Evolutionary conservation across 2,113 vertebrate species (phyloP), one percentile per base, ranked within the genome.

Genomic region (Paramisgurnus dabryanus): DNA sequence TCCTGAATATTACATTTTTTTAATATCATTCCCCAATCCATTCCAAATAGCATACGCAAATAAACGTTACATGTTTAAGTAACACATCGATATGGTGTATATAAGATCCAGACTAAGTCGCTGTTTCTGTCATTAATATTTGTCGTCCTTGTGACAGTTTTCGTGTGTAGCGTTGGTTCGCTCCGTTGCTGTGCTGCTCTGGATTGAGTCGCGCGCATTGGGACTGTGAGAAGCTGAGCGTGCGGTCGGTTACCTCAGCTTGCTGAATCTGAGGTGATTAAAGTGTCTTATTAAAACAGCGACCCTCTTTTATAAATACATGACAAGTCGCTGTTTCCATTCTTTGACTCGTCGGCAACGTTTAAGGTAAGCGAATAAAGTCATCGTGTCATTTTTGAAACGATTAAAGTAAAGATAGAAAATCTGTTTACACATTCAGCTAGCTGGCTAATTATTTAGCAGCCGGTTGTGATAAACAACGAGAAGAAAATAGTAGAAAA

Each of bases 141-240:
- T 34, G 39, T 10, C 5, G 11, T 7, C 34, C 7, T 3, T 9
- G 39, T 0, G 39, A 6, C 18, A 12, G 5, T 10, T 60, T 5
- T 40, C 43, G 6, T 40, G 41, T 0, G 0, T 0, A 1, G 8
- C 85, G 65, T 83, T 93, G 91, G 92, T 89, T 65, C 69, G 67
- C 55, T 86, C 92, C 89, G 87, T 91, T 89, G 89, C 92, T 90
- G 89, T 86, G 87, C 80, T 83, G 81, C 80, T 85, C 89, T 91
- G 89, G 84, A 83, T 61, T 77, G 85, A 88, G 86, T 83, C 78
- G 86, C 58, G 79, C 34, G 41, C 77, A 40, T 15, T 57, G 87
- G 69, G 83, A 79, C 40, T 76, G 41, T 27, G 57, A 57, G 47
- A 81, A 89, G 83, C 82, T 64, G 76, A 71, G 70, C 72, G 40